phyloP scores from a whole-genome alignment of 2,888 invertebrate species.

The Epinotia demarniana region DNA sequence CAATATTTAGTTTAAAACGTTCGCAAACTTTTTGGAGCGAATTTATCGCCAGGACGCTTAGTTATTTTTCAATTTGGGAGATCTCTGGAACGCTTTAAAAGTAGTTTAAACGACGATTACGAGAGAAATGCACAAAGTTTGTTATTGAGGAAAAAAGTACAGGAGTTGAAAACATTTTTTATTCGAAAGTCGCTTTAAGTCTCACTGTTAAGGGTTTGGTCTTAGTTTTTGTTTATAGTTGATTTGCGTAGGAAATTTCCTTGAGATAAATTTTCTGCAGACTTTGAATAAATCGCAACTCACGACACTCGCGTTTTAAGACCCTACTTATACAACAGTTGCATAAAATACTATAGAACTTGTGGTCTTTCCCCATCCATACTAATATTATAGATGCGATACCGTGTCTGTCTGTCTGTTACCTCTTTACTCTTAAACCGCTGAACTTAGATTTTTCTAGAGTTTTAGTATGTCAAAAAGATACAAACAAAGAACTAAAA shows the following conservation, averaged over 20 bases:
- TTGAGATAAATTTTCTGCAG: not conserved
- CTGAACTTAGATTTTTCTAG: too few species aligned
- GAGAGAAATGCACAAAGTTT: conserved; percentile 62
- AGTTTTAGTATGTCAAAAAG: too few species aligned
- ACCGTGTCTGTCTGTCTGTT: too few species aligned
- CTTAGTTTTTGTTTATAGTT: conserved; percentile 10
- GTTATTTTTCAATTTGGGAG: conserved; percentile 82
- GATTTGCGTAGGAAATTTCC: not conserved
- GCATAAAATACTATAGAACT: too few species aligned
- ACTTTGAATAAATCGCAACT: not conserved
- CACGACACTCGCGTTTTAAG: too few species aligned
- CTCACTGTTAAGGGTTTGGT: conserved; percentile 11
- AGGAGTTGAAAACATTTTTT: conserved; percentile 38
- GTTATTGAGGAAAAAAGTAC: conserved; percentile 59
- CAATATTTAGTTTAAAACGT: conserved; percentile 45
- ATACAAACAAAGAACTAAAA: too few species aligned
- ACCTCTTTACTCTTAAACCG: too few species aligned
- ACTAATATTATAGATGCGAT: too few species aligned
- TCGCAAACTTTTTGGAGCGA: conserved; percentile 64
- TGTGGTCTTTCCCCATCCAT: too few species aligned
- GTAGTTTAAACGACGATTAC: conserved; percentile 72
- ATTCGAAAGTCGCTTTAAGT: conserved; percentile 22
- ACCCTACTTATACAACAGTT: too few species aligned
- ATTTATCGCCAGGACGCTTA: conserved; percentile 75
- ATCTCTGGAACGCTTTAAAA: conserved; percentile 63